Evolutionary conservation across 2,113 vertebrate genomes (phyloP).

Genomic region (Protobothrops flavoviridis): DNA sequence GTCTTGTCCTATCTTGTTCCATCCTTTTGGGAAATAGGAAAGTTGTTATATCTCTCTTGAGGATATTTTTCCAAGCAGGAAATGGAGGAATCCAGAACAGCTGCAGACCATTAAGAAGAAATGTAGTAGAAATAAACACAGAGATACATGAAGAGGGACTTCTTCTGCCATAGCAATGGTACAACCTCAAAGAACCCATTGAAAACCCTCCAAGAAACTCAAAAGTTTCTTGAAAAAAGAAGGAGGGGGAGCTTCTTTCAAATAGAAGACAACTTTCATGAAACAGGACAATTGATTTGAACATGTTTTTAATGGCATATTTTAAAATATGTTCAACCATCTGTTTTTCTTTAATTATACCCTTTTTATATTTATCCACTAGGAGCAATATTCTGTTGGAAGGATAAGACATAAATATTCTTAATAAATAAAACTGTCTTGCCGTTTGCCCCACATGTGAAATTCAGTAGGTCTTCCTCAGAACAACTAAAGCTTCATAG

Average conservation of each 20-base stretch:
- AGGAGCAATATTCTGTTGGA: not conserved
- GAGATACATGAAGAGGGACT: not conserved
- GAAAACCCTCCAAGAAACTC: not conserved
- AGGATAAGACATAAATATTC: not conserved
- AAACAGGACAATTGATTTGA: not conserved
- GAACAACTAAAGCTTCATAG: not conserved
- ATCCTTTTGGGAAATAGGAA: not conserved
- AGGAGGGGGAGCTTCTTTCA: not conserved
- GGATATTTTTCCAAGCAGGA: not conserved
- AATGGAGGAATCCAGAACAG: not conserved
- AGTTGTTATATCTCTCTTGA: not conserved
- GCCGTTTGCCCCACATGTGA: not conserved
- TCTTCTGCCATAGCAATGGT: not conserved
- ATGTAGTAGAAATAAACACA: not conserved
- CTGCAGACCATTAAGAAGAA: not conserved
- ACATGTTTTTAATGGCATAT: not conserved
- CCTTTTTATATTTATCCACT: not conserved
- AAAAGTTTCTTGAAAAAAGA: not conserved
- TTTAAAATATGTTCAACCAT: not conserved
- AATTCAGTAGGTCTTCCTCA: not conserved
- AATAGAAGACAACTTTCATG: not conserved
- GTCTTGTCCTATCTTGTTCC: not conserved
- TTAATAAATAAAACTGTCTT: not conserved
- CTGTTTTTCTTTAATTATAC: not conserved
- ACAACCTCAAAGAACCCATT: not conserved